Conservation (phyloP, 2,113 vertebrate genomes). For the Bagarius yarrelli region DNA sequence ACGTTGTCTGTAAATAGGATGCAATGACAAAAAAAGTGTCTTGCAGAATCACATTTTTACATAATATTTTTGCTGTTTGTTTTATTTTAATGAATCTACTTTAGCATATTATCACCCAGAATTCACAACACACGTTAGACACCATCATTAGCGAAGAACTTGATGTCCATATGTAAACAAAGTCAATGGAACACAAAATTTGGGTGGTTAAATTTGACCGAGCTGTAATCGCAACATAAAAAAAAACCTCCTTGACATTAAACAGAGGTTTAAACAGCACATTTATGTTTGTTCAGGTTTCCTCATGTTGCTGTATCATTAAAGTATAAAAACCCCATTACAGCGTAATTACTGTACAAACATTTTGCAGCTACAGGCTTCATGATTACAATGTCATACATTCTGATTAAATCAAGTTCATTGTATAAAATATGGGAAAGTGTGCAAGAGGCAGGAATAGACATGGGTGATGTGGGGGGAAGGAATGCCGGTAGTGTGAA, state of each 20-base stretch:
- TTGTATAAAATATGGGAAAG: background rate
- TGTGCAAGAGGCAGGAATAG: background rate
- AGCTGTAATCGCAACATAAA: background rate
- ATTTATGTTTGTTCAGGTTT: background rate
- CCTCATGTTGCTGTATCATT: background rate
- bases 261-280: background rate
- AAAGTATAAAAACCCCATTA: background rate
- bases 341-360: background rate
- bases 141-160: background rate
- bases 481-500: background rate
- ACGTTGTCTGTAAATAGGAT: too few relatives aligned
- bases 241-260: background rate
- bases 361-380: slow-evolving; percentile 2
- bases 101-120: background rate
- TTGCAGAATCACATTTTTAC: background rate
- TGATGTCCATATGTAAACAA: background rate
- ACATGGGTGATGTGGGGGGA: too few relatives aligned
- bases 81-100: background rate
- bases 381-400: background rate
- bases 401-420: background rate
- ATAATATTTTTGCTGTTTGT: background rate
- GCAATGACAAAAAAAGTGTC: too few relatives aligned
- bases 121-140: background rate
- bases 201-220: background rate
- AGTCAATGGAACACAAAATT: background rate